Conservation (phyloP, 2,888 invertebrate genomes). For the Vanessa cardui region DNA sequence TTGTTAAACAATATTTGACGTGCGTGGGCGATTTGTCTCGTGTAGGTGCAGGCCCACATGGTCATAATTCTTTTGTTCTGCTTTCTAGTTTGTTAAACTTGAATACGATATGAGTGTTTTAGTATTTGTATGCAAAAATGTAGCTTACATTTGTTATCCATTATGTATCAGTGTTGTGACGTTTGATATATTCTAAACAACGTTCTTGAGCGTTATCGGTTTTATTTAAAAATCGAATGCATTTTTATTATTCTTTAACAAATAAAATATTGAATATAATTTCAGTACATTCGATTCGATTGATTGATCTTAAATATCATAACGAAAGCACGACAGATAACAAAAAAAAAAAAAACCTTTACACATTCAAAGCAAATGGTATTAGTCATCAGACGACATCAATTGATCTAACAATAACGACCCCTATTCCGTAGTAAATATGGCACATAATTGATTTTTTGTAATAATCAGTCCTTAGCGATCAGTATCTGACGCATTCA, state of each 20-base stretch:
- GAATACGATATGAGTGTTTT: conserved; percentile 10
- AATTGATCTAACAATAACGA: neutral
- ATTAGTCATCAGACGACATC: conserved; percentile 24
- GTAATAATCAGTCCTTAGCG: conserved; percentile 58
- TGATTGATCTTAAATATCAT: neutral
- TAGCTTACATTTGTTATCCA: conserved; percentile 41
- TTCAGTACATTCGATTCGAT: neutral
- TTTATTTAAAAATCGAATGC: too few relatives aligned
- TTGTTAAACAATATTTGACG: conserved; percentile 37
- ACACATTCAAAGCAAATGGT: conserved; percentile 38
- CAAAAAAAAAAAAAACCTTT: conserved; percentile 40
- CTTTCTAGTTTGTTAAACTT: conserved; percentile 51
- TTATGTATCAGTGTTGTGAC: conserved; percentile 5
- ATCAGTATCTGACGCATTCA: conserved; percentile 70
- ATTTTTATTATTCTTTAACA: too few relatives aligned
- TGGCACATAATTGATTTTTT: conserved; percentile 47
- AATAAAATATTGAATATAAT: neutral
- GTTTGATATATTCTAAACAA: neutral
- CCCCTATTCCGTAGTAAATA: conserved; percentile 43
- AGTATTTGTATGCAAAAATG: conserved; percentile 65
- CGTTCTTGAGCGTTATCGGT: neutral
- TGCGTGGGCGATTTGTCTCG: conserved; percentile 43
- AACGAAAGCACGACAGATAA: neutral
- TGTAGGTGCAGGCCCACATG: conserved; percentile 62
- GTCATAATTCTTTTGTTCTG: conserved; percentile 68